These are phyloP conservation scores for Litoditis marina DNA, from an alignment of 2,888 invertebrate species.

Conservation along the genomic window DNA sequence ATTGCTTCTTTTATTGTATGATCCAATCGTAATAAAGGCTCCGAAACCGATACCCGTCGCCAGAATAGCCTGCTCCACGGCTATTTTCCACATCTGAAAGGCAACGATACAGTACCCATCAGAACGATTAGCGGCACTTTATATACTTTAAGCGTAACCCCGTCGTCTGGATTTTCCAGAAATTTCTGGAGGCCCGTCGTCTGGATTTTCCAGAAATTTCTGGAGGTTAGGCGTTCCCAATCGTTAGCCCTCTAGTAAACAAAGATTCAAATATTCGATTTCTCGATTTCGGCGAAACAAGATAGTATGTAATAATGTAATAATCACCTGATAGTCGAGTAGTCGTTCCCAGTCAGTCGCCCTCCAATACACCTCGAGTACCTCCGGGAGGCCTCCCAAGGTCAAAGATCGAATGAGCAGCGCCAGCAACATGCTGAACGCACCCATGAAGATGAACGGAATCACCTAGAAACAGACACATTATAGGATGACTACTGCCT, in stretches of 20 bases:
- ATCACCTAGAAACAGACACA: slow-evolving; percentile 13
- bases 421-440: slow-evolving; percentile 27
- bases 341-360: slow-evolving; percentile 57
- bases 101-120: not conserved
- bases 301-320: too few relatives aligned
- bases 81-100: slow-evolving; percentile 54
- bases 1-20: slow-evolving; percentile 60
- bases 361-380: slow-evolving; percentile 48
- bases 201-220: too few relatives aligned
- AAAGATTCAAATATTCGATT: too few relatives aligned
- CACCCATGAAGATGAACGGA: slow-evolving; percentile 25
- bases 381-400: slow-evolving; percentile 45
- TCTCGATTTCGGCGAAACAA: too few relatives aligned
- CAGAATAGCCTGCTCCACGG: slow-evolving; percentile 57
- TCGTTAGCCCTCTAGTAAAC: too few relatives aligned
- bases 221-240: too few relatives aligned
- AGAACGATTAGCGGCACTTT: too few relatives aligned
- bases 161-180: too few relatives aligned
- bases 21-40: slow-evolving; percentile 60
- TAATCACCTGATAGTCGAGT: slow-evolving; percentile 40
- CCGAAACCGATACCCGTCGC: slow-evolving; percentile 61
- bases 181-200: too few relatives aligned
- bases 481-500: too few relatives aligned
- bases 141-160: too few relatives aligned
- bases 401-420: slow-evolving; percentile 41